Evolutionary conservation across 2,797 vertebrate genomes (phyloP).

Genomic region (Melanotaenia parkinsoni): DNA sequence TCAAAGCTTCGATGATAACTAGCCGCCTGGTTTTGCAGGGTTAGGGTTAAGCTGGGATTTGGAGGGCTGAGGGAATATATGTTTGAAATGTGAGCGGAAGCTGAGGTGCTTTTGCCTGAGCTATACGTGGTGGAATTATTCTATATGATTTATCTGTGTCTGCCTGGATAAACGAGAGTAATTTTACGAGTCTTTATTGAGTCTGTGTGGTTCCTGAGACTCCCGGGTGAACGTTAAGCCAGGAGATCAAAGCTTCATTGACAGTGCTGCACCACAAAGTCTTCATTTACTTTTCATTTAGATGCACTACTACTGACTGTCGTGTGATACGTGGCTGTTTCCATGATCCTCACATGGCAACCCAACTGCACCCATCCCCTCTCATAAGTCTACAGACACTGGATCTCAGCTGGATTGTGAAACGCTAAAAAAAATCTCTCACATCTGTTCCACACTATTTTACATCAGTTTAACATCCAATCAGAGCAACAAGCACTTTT

Average conservation of each 20-base stretch:
- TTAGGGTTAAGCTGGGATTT: slow-evolving; percentile 82
- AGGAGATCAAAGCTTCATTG: slow-evolving; percentile 62
- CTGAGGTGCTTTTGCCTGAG: slow-evolving; percentile 76
- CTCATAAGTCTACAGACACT: slow-evolving; percentile 40
- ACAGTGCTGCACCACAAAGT: slow-evolving; percentile 51
- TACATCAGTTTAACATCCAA: slow-evolving; percentile 40
- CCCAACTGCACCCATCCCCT: slow-evolving; percentile 30
- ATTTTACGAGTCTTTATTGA: slow-evolving; percentile 54
- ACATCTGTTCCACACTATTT: slow-evolving; percentile 31
- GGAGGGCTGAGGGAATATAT: slow-evolving; percentile 75
- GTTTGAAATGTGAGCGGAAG: slow-evolving; percentile 78
- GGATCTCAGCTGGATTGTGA: slow-evolving; percentile 32
- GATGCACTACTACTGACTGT: slow-evolving; percentile 40
- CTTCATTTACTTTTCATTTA: slow-evolving; percentile 68
- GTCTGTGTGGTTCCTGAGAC: slow-evolving; percentile 41
- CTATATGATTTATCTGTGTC: slow-evolving; percentile 74
- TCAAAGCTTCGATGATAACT: slow-evolving; percentile 78
- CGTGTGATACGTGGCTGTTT: slow-evolving; percentile 21
- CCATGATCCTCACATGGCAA: slow-evolving; percentile 43
- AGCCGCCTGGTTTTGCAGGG: slow-evolving; percentile 70
- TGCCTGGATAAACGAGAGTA: slow-evolving; percentile 52
- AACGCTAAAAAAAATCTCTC: slow-evolving; percentile 12
- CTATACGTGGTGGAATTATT: slow-evolving; percentile 74
- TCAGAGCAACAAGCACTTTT: slow-evolving; percentile 24
- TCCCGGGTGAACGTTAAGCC: slow-evolving; percentile 53